Conservation (phyloP, 2,888 invertebrate species). For the Netelia fuscicornis region DNA sequence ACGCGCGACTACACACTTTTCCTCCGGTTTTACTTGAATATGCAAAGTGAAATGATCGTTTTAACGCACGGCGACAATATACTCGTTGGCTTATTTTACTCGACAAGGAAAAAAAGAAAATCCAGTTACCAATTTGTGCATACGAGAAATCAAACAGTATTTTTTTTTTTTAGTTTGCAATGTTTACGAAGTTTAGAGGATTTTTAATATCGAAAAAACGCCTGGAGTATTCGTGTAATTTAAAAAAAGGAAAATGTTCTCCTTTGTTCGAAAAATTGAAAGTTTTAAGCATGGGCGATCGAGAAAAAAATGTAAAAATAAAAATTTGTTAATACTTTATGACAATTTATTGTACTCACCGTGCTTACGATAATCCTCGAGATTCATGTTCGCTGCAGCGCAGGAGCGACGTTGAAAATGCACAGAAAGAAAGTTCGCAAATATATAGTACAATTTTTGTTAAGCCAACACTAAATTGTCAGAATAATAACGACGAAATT, state of each 20-base stretch:
- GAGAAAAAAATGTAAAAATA: background rate
- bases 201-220: too few relatives aligned
- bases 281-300: too few relatives aligned
- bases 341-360: conserved; percentile 77
- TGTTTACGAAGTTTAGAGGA: background rate
- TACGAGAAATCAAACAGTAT: too few relatives aligned
- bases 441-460: too few relatives aligned
- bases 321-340: background rate
- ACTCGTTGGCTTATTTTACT: background rate
- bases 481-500: background rate
- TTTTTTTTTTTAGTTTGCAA: background rate
- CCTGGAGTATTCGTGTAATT: too few relatives aligned
- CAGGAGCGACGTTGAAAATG: background rate
- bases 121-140: too few relatives aligned
- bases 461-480: background rate
- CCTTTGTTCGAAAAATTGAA: too few relatives aligned
- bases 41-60: background rate
- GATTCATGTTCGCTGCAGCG: conserved; percentile 81
- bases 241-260: too few relatives aligned
- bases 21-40: background rate
- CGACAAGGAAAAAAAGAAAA: background rate
- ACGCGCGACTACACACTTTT: conserved; percentile 7
- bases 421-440: too few relatives aligned
- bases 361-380: conserved; percentile 83
- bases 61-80: background rate